Base-by-base conservation (phyloP, 2,113 vertebrate genomes). In the Noturus placidus region DNA sequence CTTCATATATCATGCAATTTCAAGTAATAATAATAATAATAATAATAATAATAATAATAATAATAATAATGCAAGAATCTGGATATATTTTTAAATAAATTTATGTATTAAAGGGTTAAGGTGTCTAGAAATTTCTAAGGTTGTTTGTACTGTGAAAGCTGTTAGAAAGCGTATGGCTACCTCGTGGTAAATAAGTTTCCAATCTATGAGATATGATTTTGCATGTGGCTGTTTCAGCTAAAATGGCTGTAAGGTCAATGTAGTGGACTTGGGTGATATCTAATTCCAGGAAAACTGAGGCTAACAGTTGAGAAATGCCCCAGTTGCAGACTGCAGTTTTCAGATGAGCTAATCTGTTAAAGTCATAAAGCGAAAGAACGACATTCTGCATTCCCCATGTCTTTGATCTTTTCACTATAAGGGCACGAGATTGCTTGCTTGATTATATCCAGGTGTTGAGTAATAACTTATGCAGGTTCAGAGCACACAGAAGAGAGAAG, bases 391-490 rank as follows among this genome's bases (percentile, higher is more conserved):
- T 92, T 90, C 89, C 87, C 83, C 33, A n/a, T 27, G 50, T 79
- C 90, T 92, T 91, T 91, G 90, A 91, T 90, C 89, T 89, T 88
- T 87, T 90, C 9, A 78, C 85, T 89, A 86, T 88, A 83, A 91
- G 88, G 84, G 84, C 79, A 52, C 67, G 76, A 91, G 89, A 92
- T 91, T 89, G 87, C 85, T 91, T 82, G 86, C 81, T 67, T 87
- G 88, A 91, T 90, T 88, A 90, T 90, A 90, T 90, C 85, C 90
- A 92, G 88, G 90, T 88, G 89, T 91, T 90, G 90, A 88, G 88
- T 90, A 87, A 90, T 84, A 90, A 86, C 81, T 87, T 84, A 86
- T 87, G 87, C 81, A 88, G 86, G 85, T 82, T 87, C 77, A 65
- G 74, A 56, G 81, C 78, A 85, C 85, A 86, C n/a, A 30, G 35